These are phyloP conservation scores for Ricordea florida DNA, from an alignment of 92 coral and sea anemone genomes.

Conservation along the genomic window DNA sequence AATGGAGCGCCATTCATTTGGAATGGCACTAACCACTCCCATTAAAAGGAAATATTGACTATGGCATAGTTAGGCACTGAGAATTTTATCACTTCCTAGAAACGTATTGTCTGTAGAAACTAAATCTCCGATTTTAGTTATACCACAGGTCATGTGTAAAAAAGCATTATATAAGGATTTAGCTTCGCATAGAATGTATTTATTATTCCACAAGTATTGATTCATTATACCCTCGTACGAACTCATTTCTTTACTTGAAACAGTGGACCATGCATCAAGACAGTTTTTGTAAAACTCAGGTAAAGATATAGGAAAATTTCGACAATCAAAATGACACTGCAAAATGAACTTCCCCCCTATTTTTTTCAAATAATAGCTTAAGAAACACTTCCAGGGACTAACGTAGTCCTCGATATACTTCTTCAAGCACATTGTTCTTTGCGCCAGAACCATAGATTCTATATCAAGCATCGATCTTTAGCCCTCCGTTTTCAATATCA, in stretches of 20 bases:
- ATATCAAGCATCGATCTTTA: slow-evolving; percentile 44
- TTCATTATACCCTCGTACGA: neutral
- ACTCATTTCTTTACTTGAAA: neutral
- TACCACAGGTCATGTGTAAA: neutral
- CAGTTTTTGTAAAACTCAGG: neutral
- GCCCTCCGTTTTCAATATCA: slow-evolving; percentile 28
- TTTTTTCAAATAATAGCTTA: slow-evolving; percentile 23
- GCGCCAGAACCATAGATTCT: slow-evolving; percentile 26
- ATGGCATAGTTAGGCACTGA: neutral
- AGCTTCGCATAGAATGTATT: too few relatives aligned
- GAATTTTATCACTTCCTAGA: neutral
- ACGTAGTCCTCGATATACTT: slow-evolving; percentile 2
- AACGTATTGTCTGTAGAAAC: neutral
- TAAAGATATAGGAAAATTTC: neutral
- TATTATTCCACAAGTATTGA: too few relatives aligned
- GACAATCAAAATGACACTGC: slow-evolving; percentile 29
- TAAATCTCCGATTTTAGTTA: neutral
- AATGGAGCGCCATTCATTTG: neutral
- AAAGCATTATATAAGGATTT: neutral
- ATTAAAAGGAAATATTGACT: neutral
- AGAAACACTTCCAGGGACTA: slow-evolving; percentile 27
- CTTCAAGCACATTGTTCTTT: slow-evolving; percentile 19
- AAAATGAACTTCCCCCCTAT: slow-evolving; percentile 32
- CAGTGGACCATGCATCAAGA: neutral
- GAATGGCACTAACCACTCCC: neutral